phyloP scores from a whole-genome alignment of 1,140 invertebrate species.

The Oedothorax gibbosus region DNA sequence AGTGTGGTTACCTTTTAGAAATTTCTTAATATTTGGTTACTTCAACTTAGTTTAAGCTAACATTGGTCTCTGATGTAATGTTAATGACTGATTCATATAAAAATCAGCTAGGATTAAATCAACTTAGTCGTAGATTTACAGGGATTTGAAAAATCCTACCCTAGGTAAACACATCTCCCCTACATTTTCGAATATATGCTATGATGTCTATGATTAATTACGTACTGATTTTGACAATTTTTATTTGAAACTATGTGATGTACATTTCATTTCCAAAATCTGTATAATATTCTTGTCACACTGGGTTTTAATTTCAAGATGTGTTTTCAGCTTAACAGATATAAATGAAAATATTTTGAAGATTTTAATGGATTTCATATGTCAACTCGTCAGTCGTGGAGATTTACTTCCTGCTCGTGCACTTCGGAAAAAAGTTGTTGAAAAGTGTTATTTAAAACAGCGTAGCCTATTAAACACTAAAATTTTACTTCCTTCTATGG shows the following conservation, averaged over 20 bases:
- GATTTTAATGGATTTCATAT: slow-evolving; percentile 85
- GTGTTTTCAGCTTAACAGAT: slow-evolving; percentile 79
- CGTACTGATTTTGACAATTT: neutral
- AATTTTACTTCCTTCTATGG: slow-evolving; percentile 66
- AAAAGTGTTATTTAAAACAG: slow-evolving; percentile 81
- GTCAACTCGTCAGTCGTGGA: slow-evolving; percentile 84
- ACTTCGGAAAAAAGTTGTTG: slow-evolving; percentile 87
- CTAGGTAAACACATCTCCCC: no score
- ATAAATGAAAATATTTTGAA: slow-evolving; percentile 70
- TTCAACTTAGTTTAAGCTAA: no score
- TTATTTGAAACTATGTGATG: neutral
- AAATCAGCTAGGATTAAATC: no score
- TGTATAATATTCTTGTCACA: neutral
- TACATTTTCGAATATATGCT: neutral
- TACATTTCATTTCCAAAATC: neutral
- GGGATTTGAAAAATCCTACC: no score
- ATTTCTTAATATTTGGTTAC: no score
- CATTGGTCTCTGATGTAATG: no score
- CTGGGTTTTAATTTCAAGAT: neutral
- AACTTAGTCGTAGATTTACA: no score
- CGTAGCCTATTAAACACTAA: slow-evolving; percentile 69
- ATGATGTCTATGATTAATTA: neutral
- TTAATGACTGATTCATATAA: no score
- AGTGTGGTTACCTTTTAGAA: no score
- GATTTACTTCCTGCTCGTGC: slow-evolving; percentile 91